phyloP scores from a whole-genome alignment of 2,797 vertebrate species.

The Xenentodon cancila region DNA sequence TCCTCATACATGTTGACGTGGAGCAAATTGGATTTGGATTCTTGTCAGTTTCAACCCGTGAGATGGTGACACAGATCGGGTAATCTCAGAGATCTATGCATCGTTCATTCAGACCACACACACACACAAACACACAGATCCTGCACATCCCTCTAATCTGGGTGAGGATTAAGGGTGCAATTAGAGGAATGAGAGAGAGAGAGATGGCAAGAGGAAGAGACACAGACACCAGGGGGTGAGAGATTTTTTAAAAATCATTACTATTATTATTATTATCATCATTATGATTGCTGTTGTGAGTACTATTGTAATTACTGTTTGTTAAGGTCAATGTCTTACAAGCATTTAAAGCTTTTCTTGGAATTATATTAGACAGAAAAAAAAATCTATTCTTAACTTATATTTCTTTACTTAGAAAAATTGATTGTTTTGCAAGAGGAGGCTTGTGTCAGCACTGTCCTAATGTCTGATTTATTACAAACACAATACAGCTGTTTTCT shows the following conservation, averaged over 20 bases:
- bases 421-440: no score
- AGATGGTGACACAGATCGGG: conserved; percentile 37
- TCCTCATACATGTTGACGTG: conserved; percentile 5
- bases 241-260: not conserved
- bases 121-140: conserved; percentile 13
- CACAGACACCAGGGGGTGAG: not conserved
- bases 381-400: no score
- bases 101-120: conserved; percentile 34
- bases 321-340: conserved; percentile 2
- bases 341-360: no score
- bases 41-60: conserved; percentile 25
- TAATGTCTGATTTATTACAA: no score
- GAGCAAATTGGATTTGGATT: conserved; percentile 58
- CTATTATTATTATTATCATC: conserved; percentile 6
- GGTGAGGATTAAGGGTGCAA: conserved; percentile 58
- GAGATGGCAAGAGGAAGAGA: conserved; percentile 13
- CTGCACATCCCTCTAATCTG: conserved; percentile 58
- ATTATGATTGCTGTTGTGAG: conserved; percentile 17
- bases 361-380: no score
- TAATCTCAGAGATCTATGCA: conserved; percentile 54
- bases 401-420: no score
- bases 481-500: no score
- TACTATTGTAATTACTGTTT: not conserved
- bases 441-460: no score
- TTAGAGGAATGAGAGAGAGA: conserved; percentile 57